Percentiles rank a stretch among this genome's conserved stretches.
phyloP scores from a whole-genome alignment of 2,888 invertebrate species.

The Pandemis corylana region DNA sequence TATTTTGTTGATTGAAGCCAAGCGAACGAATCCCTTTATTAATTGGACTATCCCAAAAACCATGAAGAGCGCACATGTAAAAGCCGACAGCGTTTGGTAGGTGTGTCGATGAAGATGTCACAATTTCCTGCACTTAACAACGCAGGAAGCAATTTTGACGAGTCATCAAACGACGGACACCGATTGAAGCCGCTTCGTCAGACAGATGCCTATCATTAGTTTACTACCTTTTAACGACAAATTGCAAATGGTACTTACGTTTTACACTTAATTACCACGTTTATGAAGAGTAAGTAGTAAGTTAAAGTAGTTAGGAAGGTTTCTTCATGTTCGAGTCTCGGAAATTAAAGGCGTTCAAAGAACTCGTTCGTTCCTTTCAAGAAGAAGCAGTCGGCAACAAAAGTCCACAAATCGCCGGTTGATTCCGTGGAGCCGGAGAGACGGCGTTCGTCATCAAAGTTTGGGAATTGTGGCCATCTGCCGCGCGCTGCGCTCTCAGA shows the following conservation, averaged over 20 bases:
- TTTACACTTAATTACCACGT: slow-evolving; percentile 44
- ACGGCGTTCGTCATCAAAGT: slow-evolving; percentile 80
- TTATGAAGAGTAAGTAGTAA: slow-evolving; percentile 19
- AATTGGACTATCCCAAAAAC: background rate
- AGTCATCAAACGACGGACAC: slow-evolving; percentile 81
- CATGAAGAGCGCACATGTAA: slow-evolving; percentile 41
- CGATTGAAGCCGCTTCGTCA: slow-evolving; percentile 69
- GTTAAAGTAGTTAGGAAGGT: slow-evolving; percentile 17
- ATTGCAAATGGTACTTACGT: slow-evolving; percentile 53
- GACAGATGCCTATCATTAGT: slow-evolving; percentile 68
- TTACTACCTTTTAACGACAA: slow-evolving; percentile 52
- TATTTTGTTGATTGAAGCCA: background rate
- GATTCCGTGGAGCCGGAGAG: slow-evolving; percentile 58
- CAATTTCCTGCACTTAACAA: slow-evolving; percentile 85
- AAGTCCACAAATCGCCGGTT: slow-evolving; percentile 75
- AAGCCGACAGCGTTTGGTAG: slow-evolving; percentile 72
- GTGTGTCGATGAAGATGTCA: slow-evolving; percentile 80
- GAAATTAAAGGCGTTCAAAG: slow-evolving; percentile 56
- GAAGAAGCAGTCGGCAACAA: slow-evolving; percentile 69
- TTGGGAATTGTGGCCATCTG: slow-evolving; percentile 83
- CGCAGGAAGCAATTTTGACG: slow-evolving; percentile 83
- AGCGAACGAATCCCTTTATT: background rate
- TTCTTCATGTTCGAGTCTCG: slow-evolving; percentile 40
- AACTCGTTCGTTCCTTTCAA: slow-evolving; percentile 61
- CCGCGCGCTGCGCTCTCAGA: slow-evolving; percentile 79